phyloP scores from a whole-genome alignment of 2,113 vertebrate species.

The Numenius arquata region DNA sequence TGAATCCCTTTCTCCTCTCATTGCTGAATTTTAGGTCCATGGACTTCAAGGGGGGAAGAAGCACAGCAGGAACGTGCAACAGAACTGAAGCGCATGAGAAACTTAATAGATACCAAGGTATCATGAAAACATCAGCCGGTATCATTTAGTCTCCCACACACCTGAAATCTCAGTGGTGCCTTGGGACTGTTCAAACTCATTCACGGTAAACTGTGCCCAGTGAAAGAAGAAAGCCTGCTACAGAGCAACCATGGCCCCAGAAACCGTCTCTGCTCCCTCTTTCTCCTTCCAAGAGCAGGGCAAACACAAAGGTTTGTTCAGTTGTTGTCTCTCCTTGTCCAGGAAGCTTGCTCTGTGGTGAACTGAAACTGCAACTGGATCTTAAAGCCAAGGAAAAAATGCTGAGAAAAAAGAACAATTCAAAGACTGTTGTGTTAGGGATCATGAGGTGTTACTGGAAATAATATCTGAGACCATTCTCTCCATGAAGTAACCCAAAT shows the following conservation, averaged over 20 bases:
- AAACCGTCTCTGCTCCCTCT: not conserved
- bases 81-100: no score
- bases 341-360: not conserved
- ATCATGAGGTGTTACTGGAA: not conserved
- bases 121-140: not conserved
- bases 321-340: not conserved
- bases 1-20: no score
- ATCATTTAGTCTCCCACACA: not conserved
- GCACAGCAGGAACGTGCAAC: no score
- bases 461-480: not conserved
- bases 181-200: not conserved
- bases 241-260: not conserved
- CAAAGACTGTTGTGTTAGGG: not conserved
- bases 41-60: no score
- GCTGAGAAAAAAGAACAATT: not conserved
- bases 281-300: not conserved
- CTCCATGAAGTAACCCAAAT: not conserved
- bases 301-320: not conserved
- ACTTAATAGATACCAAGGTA: no score
- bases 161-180: not conserved
- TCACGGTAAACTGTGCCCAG: not conserved
- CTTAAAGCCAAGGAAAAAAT: not conserved
- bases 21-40: no score
- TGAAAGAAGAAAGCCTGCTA: not conserved
- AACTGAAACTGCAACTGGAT: not conserved